Evolutionary conservation across 2,113 vertebrate species (phyloP).

Genomic region (Telmatochromis sp.): DNA sequence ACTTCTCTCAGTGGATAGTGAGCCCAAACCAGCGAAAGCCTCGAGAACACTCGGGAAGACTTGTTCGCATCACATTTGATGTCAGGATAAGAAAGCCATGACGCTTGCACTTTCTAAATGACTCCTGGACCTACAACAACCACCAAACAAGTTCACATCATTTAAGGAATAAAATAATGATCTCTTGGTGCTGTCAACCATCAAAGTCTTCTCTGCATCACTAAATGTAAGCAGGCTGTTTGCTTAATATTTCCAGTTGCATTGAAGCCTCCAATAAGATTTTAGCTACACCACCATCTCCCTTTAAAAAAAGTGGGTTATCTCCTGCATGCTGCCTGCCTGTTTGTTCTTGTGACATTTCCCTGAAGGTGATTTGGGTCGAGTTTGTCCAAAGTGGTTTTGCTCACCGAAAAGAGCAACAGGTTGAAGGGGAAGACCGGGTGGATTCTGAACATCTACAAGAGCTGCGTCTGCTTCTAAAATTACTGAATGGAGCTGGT

Average conservation of each 20-base stretch:
- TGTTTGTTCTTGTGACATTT: conserved; percentile 42
- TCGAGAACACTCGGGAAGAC: neutral
- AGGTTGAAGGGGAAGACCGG: neutral
- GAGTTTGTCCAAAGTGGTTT: conserved; percentile 8
- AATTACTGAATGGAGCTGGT: neutral
- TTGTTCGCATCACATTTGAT: neutral
- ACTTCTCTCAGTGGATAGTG: neutral
- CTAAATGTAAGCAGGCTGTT: neutral
- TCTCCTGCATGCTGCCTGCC: neutral
- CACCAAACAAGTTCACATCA: neutral
- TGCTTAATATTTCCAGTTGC: neutral
- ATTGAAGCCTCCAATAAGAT: neutral
- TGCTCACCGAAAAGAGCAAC: conserved; percentile 36
- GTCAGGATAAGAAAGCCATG: neutral
- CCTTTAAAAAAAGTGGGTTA: neutral
- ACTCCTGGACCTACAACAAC: neutral
- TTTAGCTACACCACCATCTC: neutral
- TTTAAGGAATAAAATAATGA: neutral
- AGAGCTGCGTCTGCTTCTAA: neutral
- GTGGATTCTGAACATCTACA: neutral
- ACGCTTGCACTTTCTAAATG: neutral
- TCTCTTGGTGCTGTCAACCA: neutral
- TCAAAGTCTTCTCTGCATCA: neutral
- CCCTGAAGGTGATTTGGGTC: neutral
- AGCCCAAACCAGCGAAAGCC: neutral